Percentiles rank a stretch among this genome's conserved stretches.
Conservation (phyloP, 2,888 invertebrate species). For the Heliconius erato region DNA sequence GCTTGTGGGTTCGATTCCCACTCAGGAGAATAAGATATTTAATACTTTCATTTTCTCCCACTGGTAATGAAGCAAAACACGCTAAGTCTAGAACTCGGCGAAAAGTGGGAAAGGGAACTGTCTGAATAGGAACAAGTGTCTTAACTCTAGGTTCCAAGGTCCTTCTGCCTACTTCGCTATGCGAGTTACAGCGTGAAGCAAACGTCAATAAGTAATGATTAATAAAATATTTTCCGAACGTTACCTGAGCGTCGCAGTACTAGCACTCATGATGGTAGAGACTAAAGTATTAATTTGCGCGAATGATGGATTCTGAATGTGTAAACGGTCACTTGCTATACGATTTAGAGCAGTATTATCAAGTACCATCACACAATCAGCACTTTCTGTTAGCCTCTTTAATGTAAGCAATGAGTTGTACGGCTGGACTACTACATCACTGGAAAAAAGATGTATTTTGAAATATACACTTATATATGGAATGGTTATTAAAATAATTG, state of each 20-base stretch:
- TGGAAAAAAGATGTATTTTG: slow-evolving; percentile 61
- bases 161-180: too few relatives aligned
- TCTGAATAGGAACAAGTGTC: too few relatives aligned
- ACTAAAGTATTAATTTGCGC: slow-evolving; percentile 98
- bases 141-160: too few relatives aligned
- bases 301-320: slow-evolving; percentile 98
- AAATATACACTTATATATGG: too few relatives aligned
- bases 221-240: not conserved
- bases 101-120: too few relatives aligned
- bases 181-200: too few relatives aligned
- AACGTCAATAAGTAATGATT: not conserved
- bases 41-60: too few relatives aligned
- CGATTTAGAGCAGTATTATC: slow-evolving; percentile 99
- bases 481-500: too few relatives aligned
- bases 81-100: too few relatives aligned
- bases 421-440: slow-evolving; percentile 98
- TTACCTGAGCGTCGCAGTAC: slow-evolving; percentile 96
- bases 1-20: too few relatives aligned
- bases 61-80: too few relatives aligned
- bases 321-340: slow-evolving; percentile 96
- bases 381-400: slow-evolving; percentile 96
- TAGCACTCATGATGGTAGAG: slow-evolving; percentile 99
- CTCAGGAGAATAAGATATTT: too few relatives aligned
- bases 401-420: slow-evolving; percentile 98
- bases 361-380: slow-evolving; percentile 98